Percentiles rank a stretch among this genome's conserved stretches.
These are phyloP conservation scores for Carettochelys insculpta DNA, from an alignment of 2,113 vertebrate species.

Conservation along the genomic window DNA sequence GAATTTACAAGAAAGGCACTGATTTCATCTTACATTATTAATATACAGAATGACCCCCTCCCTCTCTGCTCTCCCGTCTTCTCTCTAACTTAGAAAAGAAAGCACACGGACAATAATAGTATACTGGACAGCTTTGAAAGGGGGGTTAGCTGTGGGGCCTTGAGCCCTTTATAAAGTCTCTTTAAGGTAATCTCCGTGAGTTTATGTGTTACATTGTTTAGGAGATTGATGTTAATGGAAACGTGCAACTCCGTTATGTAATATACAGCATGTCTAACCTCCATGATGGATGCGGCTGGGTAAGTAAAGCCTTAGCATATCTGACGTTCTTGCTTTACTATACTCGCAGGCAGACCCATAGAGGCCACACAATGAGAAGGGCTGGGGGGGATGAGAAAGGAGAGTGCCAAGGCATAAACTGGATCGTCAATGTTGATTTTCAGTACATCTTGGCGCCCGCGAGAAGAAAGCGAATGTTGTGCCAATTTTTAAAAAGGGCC, in stretches of 20 bases:
- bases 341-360: neutral
- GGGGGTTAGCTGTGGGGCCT: neutral
- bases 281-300: neutral
- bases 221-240: conserved; percentile 31
- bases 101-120: neutral
- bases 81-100: neutral
- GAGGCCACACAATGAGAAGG: neutral
- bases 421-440: neutral
- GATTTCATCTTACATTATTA: neutral
- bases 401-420: too few species aligned
- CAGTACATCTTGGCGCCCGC: neutral
- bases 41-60: neutral
- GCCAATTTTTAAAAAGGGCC: neutral
- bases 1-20: neutral
- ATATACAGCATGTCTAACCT: neutral
- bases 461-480: neutral
- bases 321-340: conserved; percentile 9
- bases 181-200: conserved; percentile 10
- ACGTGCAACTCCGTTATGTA: neutral
- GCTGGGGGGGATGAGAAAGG: neutral
- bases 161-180: neutral
- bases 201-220: neutral
- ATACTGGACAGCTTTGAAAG: neutral
- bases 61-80: neutral
- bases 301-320: conserved; percentile 3